phyloP scores from a whole-genome alignment of 2,113 vertebrate species.

The Neogale vison region DNA sequence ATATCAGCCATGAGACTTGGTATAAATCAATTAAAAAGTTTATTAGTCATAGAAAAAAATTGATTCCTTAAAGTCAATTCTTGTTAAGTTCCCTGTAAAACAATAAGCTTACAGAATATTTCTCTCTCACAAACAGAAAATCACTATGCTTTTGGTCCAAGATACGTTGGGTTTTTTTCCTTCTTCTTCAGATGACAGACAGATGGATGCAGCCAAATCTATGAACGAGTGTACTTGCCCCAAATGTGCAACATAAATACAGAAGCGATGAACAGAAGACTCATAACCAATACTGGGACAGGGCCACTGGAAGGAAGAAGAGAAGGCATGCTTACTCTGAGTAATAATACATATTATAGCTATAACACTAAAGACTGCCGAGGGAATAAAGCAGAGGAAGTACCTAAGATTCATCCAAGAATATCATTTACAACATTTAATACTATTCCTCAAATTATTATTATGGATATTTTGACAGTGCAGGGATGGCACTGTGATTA shows the following conservation, averaged over 20 bases:
- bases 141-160: slow-evolving; percentile 95
- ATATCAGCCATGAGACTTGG: slow-evolving; percentile 64
- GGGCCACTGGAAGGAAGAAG: slow-evolving; percentile 91
- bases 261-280: slow-evolving; percentile 98
- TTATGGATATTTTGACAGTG: not conserved
- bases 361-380: not conserved
- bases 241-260: slow-evolving; percentile 99
- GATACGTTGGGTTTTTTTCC: slow-evolving; percentile 81
- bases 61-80: slow-evolving; percentile 72
- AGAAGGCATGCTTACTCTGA: slow-evolving; percentile 63
- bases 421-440: not conserved
- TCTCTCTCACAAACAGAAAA: slow-evolving; percentile 81
- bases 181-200: slow-evolving; percentile 78
- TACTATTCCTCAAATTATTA: not conserved
- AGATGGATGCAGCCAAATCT: slow-evolving; percentile 84
- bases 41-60: slow-evolving; percentile 71
- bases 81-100: slow-evolving; percentile 66
- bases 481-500: not conserved
- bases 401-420: not conserved
- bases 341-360: slow-evolving; percentile 14
- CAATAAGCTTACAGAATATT: slow-evolving; percentile 76
- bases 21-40: slow-evolving; percentile 76
- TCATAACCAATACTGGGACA: slow-evolving; percentile 99
- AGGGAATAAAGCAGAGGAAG: not conserved
- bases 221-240: slow-evolving; percentile 99